Percentiles rank a stretch among this genome's conserved stretches.
Conservation (phyloP, 2,888 invertebrate species). For the Pocota personata region DNA sequence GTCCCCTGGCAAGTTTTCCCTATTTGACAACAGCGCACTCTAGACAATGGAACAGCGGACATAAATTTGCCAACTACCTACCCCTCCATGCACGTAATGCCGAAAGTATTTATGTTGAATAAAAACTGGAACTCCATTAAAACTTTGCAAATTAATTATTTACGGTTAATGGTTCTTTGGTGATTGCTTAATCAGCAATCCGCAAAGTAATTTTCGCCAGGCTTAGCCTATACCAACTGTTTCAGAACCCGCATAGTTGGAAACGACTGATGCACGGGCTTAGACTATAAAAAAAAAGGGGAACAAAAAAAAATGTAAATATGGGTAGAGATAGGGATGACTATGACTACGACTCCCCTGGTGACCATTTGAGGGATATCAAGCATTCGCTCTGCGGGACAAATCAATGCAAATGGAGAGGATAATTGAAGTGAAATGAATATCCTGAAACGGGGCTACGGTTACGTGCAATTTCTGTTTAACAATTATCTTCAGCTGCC, state of each 20-base stretch:
- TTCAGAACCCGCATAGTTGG: constrained; percentile 23
- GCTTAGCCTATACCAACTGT: not conserved
- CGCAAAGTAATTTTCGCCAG: constrained; percentile 57
- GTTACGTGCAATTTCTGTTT: not conserved
- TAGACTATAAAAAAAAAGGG: not conserved
- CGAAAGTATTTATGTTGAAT: constrained; percentile 56
- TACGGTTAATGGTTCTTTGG: constrained; percentile 63
- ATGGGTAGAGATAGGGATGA: too few species aligned
- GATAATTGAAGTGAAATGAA: constrained; percentile 45
- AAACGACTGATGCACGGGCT: not conserved
- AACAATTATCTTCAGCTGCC: not conserved
- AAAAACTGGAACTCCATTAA: constrained; percentile 65
- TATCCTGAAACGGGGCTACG: not conserved
- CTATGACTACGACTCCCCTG: not conserved
- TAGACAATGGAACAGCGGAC: not conserved
- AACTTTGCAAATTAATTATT: constrained; percentile 70
- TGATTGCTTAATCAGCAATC: constrained; percentile 68
- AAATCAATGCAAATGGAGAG: constrained; percentile 21
- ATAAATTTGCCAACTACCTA: not conserved
- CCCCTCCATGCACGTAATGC: not conserved
- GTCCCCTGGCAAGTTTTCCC: not conserved
- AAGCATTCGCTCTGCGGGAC: not conserved
- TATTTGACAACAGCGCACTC: constrained; percentile 1
- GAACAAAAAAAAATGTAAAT: not conserved
- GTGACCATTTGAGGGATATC: not conserved